These are phyloP conservation scores for Pissodes strobi DNA, from an alignment of 1,140 invertebrate species.

Conservation along the genomic window DNA sequence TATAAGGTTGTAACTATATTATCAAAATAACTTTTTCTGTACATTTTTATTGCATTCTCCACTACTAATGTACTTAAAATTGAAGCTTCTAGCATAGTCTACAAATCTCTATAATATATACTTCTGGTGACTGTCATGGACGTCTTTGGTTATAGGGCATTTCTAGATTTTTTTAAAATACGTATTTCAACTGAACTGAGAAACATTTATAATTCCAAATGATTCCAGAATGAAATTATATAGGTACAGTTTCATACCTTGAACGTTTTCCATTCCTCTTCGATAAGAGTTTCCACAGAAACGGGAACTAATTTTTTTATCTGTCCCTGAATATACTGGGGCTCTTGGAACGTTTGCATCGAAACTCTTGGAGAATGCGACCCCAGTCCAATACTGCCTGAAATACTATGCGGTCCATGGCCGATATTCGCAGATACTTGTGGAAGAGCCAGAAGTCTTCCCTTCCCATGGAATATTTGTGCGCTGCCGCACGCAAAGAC, in stretches of 20 bases:
- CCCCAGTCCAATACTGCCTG: background rate
- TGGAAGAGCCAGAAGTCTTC: background rate
- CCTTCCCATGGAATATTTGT: background rate
- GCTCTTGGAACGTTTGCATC: slow-evolving; percentile 16
- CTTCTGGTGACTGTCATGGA: no score
- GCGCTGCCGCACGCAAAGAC: no score
- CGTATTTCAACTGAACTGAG: background rate
- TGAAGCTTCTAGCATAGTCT: no score
- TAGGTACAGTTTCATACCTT: slow-evolving; percentile 12
- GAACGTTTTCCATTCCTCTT: slow-evolving; percentile 34
- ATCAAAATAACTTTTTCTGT: no score
- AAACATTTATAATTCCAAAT: background rate
- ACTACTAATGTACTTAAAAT: no score
- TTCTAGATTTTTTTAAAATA: no score
- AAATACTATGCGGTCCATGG: background rate
- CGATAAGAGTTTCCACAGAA: slow-evolving; percentile 25
- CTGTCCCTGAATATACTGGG: slow-evolving; percentile 13
- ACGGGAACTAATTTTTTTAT: slow-evolving; percentile 24
- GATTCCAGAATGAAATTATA: background rate
- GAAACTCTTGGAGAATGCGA: slow-evolving; percentile 1
- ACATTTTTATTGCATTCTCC: no score
- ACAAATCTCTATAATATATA: no score
- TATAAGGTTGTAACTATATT: no score
- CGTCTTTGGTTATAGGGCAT: no score
- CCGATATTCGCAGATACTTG: background rate